Evolutionary conservation across 2,888 invertebrate species (phyloP), one percentile per base, ranked within the genome.

Genomic region (Tipula unca): DNA sequence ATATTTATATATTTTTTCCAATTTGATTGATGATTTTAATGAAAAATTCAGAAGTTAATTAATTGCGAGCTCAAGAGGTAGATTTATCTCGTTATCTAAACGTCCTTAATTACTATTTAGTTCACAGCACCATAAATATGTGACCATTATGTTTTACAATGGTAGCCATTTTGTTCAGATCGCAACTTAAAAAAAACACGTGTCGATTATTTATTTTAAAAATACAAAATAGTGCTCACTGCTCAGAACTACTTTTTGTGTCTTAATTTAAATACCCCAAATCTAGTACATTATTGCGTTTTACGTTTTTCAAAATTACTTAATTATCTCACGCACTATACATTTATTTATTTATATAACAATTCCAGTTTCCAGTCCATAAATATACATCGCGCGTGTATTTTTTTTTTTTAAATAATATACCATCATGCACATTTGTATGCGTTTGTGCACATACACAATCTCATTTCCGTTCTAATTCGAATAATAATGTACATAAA

Each of bases 21-120:
- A 69, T 25, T 69, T 69, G 69, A 69, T 69, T 69, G 69, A 69
- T 69, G 69, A 69, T 69, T 69, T 69, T 25, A 69, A 69, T 69
- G 69, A 69, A 69, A 69, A 69, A 69, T 69, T 69, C 25, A 69
- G 69, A 69, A 69, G 69, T 69, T 69, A 69, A 69, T 69, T 69
- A 25, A 69, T 69, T 69, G 25, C 25, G 10, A 69, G 69, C 69
- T 69, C 69, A 25, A 69, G 25, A 69, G 25, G 20, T 69, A 25
- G 69, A 69, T 69, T 69, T 69, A 69, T 69, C 48, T 69, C 8
- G 25, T 69, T 48, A 48, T 48, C 69, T 10, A 10, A 10, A 10
- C 10, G 25, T 8, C 25, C 69, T 69, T 69, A 69, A 69, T 69
- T 69, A 69, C 69, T 17, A 3, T 48, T 48, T 48, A 17, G 48